A percentile compares a stretch with the other conserved stretches of the same genome.
Conservation (phyloP, 35 echinoderm and acorn worm species). For the Hemicentrotus pulcherrimus region DNA sequence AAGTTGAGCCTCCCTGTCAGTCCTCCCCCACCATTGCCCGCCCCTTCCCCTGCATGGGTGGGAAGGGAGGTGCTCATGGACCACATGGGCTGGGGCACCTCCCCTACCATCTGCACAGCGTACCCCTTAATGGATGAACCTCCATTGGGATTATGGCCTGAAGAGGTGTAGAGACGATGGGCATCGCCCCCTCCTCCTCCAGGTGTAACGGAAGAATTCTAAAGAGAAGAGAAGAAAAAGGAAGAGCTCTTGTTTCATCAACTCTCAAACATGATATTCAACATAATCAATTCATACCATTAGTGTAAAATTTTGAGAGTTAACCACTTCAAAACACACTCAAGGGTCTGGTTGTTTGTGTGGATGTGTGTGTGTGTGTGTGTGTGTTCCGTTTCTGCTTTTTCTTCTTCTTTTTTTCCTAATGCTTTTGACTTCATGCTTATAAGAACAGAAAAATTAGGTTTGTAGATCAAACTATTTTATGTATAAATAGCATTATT, state of each 20-base stretch:
- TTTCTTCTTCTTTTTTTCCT: too few species aligned
- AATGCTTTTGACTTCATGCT: too few species aligned
- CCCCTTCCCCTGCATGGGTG: neutral
- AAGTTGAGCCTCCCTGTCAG: conserved; percentile 24
- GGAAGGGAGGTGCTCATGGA: conserved; percentile 83
- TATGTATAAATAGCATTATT: neutral
- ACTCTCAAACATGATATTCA: neutral
- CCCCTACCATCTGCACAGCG: conserved; percentile 75
- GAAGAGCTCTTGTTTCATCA: neutral
- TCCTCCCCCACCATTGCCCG: neutral
- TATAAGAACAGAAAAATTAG: too few species aligned
- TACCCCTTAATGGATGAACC: conserved; percentile 74
- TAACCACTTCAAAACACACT: too few species aligned
- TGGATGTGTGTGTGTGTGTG: too few species aligned
- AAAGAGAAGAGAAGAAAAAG: neutral
- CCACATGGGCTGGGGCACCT: conserved; percentile 87
- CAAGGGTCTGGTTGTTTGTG: too few species aligned
- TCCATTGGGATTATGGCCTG: conserved; percentile 7
- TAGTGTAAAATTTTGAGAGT: neutral
- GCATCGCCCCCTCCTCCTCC: conserved; percentile 21
- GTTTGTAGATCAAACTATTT: neutral
- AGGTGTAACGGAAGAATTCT: conserved; percentile 24
- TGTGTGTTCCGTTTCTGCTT: too few species aligned
- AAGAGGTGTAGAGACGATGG: conserved; percentile 9
- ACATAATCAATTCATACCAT: neutral